Evolutionary conservation across 2,888 invertebrate species (phyloP).

Genomic region (Pardosa pseudoannulata): DNA sequence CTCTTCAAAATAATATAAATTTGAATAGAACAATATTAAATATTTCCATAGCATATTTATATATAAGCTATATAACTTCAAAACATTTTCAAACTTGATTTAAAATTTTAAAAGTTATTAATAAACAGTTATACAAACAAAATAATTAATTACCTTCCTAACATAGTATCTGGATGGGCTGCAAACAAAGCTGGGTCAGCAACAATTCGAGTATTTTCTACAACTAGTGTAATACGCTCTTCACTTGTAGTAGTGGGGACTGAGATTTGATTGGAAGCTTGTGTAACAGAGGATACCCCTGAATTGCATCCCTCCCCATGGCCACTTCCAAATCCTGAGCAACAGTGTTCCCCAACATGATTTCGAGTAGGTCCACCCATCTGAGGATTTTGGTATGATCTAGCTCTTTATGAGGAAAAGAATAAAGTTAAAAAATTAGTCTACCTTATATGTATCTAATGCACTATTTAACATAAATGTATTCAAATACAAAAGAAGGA

Average conservation of each 20-base stretch:
- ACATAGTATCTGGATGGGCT: constrained; percentile 98
- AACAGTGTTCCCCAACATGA: constrained; percentile 37
- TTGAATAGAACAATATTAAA: no score
- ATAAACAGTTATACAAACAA: no score
- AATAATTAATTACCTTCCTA: constrained; percentile 83
- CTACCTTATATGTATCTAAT: no score
- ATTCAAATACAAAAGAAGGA: no score
- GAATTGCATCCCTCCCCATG: constrained; percentile 9
- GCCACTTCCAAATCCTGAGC: constrained; percentile 19
- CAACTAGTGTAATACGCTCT: constrained; percentile 88
- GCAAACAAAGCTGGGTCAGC: constrained; percentile 95
- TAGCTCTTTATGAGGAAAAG: not conserved
- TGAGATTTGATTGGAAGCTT: constrained; percentile 41
- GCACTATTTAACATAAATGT: no score
- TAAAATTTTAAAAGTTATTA: no score
- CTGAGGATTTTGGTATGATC: not conserved
- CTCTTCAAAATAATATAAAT: no score
- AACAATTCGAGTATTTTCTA: constrained; percentile 95
- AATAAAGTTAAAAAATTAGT: not conserved
- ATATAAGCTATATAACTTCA: no score
- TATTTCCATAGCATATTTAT: no score
- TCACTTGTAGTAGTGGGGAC: constrained; percentile 38
- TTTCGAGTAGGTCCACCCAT: constrained; percentile 37
- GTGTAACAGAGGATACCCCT: not conserved
- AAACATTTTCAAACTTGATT: no score